Conservation (phyloP, 92 coral and sea anemone genomes). For the Plumapathes pennacea region DNA sequence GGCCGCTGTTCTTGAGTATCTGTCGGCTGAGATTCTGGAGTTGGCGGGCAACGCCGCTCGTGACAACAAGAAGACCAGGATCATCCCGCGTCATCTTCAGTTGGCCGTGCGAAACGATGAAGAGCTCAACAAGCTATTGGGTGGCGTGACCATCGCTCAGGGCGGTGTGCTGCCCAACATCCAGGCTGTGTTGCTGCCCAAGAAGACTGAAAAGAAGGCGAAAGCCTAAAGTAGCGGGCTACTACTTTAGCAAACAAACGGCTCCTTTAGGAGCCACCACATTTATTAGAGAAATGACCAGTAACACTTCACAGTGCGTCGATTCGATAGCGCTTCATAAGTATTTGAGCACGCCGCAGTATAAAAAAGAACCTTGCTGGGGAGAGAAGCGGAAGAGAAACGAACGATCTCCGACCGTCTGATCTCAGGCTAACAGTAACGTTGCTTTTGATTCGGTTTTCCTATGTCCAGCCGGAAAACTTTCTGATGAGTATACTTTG, state of each 20-base stretch:
- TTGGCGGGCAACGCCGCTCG: slow-evolving; percentile 48
- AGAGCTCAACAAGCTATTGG: slow-evolving; percentile 40
- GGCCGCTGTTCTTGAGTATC: slow-evolving; percentile 37
- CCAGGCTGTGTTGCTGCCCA: slow-evolving; percentile 40
- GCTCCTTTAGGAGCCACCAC: slow-evolving; percentile 91
- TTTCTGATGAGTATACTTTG: no score
- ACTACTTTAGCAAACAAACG: slow-evolving; percentile 62
- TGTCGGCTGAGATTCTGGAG: slow-evolving; percentile 45
- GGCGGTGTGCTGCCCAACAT: slow-evolving; percentile 46
- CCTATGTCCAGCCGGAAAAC: no score
- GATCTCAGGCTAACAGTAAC: no score
- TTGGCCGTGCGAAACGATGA: slow-evolving; percentile 36
- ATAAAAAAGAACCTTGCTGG: no score
- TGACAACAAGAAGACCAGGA: slow-evolving; percentile 42
- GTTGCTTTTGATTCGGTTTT: no score
- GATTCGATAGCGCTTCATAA: no score
- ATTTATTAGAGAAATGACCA: no score
- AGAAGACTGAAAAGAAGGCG: slow-evolving; percentile 37
- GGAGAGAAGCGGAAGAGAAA: no score
- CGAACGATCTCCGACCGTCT: no score
- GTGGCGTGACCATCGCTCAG: slow-evolving; percentile 37
- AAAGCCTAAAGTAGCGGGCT: no score
- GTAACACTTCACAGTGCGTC: no score
- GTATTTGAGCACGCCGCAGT: no score
- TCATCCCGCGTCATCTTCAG: slow-evolving; percentile 35